phyloP scores from a whole-genome alignment of 2,797 vertebrate species.

The Platyrinchus mystaceus region DNA sequence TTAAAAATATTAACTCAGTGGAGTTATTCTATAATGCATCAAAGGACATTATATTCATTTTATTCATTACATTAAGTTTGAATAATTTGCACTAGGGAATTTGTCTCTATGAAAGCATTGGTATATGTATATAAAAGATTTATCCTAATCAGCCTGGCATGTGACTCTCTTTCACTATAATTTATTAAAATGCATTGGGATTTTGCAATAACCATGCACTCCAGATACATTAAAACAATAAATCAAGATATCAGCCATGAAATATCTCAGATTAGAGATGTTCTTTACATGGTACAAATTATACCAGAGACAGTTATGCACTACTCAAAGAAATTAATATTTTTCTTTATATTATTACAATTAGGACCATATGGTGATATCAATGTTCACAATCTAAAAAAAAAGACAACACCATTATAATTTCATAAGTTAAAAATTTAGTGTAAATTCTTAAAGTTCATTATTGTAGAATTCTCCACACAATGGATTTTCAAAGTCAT shows the following conservation, averaged over 20 bases:
- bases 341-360: neutral
- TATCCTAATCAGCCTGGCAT: slow-evolving; percentile 49
- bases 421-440: neutral
- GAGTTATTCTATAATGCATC: slow-evolving; percentile 20
- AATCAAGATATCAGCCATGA: neutral
- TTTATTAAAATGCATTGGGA: slow-evolving; percentile 10
- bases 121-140: neutral
- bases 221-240: slow-evolving; percentile 8
- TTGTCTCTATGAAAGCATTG: slow-evolving; percentile 40
- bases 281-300: neutral
- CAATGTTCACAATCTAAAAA: neutral
- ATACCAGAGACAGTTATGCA: neutral
- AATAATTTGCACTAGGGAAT: slow-evolving; percentile 30
- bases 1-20: neutral
- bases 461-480: neutral
- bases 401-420: neutral
- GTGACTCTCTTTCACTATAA: neutral
- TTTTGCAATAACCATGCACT: slow-evolving; percentile 8
- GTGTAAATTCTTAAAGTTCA: neutral
- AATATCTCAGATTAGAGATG: neutral
- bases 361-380: neutral
- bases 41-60: neutral
- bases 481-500: neutral
- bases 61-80: neutral
- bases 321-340: neutral